A percentile compares a stretch with the other conserved stretches of the same genome.
Evolutionary conservation across 2,797 vertebrate genomes (phyloP).

Genomic region (Podargus strigoides): DNA sequence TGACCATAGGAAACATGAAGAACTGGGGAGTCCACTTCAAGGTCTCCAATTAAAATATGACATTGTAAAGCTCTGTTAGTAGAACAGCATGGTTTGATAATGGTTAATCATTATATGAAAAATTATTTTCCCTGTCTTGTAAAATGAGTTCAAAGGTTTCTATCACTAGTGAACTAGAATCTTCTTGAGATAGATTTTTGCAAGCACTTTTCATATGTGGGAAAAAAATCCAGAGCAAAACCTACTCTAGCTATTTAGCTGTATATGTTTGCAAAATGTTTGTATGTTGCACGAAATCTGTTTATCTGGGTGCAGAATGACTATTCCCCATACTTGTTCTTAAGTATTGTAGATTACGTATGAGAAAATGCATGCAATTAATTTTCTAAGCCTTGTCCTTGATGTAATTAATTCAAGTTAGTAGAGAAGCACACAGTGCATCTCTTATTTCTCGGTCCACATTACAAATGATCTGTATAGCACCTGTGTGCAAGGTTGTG

Average conservation of each 20-base stretch:
- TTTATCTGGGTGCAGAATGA: neutral
- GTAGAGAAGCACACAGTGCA: neutral
- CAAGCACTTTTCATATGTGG: neutral
- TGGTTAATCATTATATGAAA: neutral
- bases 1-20: neutral
- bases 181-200: neutral
- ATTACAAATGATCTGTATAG: neutral
- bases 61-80: neutral
- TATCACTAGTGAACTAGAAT: neutral
- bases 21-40: neutral
- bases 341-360: neutral
- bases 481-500: neutral
- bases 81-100: neutral
- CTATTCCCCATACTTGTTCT: neutral
- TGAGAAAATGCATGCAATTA: neutral
- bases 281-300: neutral
- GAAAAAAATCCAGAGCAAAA: neutral
- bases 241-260: neutral
- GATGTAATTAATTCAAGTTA: neutral
- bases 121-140: neutral
- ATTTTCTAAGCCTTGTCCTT: neutral
- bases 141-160: neutral
- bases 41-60: neutral
- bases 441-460: neutral
- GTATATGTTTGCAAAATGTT: neutral